A percentile compares a stretch with the other conserved stretches of the same genome.
phyloP scores from a whole-genome alignment of 2,888 invertebrate species.

The Acanthosoma haemorrhoidale region DNA sequence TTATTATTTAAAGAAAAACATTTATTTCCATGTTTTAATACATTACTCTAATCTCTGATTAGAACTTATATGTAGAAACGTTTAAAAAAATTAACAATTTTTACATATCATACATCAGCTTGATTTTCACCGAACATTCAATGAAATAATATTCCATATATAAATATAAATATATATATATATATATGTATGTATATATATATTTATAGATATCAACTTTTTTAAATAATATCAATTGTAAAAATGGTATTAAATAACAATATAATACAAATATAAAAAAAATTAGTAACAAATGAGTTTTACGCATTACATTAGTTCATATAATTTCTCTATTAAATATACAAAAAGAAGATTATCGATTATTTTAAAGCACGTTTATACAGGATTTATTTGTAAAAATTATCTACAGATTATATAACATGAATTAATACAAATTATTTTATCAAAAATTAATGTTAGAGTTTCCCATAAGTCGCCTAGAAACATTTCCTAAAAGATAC shows the following conservation, averaged over 20 bases:
- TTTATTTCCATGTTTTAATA: too few relatives aligned
- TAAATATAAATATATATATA: too few relatives aligned
- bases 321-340: not conserved
- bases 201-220: too few relatives aligned
- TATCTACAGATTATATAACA: not conserved
- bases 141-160: too few relatives aligned
- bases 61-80: too few relatives aligned
- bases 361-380: not conserved
- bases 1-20: too few relatives aligned
- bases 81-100: too few relatives aligned
- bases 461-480: slow-evolving; percentile 33
- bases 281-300: not conserved
- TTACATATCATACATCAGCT: too few relatives aligned
- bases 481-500: slow-evolving; percentile 64
- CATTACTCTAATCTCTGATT: too few relatives aligned
- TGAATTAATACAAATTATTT: not conserved
- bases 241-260: not conserved
- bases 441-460: not conserved
- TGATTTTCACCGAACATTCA: too few relatives aligned
- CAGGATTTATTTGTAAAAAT: not conserved
- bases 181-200: too few relatives aligned
- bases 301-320: not conserved
- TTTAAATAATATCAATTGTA: not conserved
- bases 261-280: not conserved
- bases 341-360: not conserved